These are phyloP conservation scores for Seladonia tumulorum DNA, from an alignment of 2,888 invertebrate genomes.

Conservation along the genomic window DNA sequence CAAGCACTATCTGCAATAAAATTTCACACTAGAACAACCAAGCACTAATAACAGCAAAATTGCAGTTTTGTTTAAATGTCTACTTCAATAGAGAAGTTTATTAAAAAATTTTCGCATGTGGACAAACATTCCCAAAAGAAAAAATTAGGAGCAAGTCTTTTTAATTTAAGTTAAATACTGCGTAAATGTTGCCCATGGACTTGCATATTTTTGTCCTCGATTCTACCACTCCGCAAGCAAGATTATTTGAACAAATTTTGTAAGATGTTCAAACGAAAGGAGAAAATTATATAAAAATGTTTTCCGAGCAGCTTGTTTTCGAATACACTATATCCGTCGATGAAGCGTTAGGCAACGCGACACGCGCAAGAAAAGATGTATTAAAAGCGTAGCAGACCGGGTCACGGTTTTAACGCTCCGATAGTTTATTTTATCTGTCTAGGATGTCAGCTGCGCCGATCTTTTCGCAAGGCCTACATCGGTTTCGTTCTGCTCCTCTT, in stretches of 20 bases:
- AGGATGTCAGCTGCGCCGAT: slow-evolving; percentile 6
- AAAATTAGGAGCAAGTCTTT: too few species aligned
- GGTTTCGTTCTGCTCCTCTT: neutral
- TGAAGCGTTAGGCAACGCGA: neutral
- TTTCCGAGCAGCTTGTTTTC: neutral
- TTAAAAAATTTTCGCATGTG: too few species aligned
- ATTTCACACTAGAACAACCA: too few species aligned
- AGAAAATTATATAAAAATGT: too few species aligned
- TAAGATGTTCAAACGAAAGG: neutral
- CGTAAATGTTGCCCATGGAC: neutral
- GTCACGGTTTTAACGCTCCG: neutral
- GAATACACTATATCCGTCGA: neutral
- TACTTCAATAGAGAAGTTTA: too few species aligned
- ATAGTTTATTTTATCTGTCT: slow-evolving; percentile 7
- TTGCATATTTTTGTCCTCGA: neutral
- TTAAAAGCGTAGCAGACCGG: neutral
- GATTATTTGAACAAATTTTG: neutral
- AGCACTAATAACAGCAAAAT: too few species aligned
- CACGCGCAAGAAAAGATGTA: neutral
- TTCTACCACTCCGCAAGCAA: neutral
- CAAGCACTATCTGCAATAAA: neutral
- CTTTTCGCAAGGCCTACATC: neutral
- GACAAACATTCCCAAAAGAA: too few species aligned
- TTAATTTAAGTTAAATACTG: neutral
- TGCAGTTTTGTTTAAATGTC: too few species aligned